Evolutionary conservation across 1,140 invertebrate genomes (phyloP), one percentile per base, ranked within the genome.

Genomic region (Ectropis grisescens): DNA sequence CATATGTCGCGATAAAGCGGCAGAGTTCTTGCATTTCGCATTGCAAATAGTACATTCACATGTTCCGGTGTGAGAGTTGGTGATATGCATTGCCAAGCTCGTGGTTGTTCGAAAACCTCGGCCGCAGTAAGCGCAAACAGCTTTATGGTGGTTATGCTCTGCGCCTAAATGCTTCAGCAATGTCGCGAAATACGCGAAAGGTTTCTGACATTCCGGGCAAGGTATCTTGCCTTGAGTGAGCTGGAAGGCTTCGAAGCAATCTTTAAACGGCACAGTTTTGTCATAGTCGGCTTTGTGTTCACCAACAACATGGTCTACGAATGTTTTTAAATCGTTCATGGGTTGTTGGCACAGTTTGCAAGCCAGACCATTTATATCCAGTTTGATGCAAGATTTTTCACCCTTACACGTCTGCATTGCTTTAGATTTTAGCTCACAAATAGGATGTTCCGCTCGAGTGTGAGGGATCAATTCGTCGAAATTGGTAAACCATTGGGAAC

Each of bases 41-140:
- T 59, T 65, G 33, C 75, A 80, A 2, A 68, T 33, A 2, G 60
- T 50, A 19, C 75, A 80, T 32, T 67, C 58, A 14, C 54, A 65
- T 0, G 53, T 31, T 0, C 60, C 66, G 0, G 52, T 66, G 27
- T 80, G 70, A 0, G 55, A 43, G 30, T 72, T 56, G 0, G 46
- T 52, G 23, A 80, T 57, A 32, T 80, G 75, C 1, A 70, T 49
- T 9, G 61, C 60, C 8, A 78, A 50, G 58, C 76, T 78, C 0
- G 55, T 34, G 0, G 54, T 56, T 10, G 54, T 74, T 5, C 54
- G 54, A 26, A 75, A 80, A 36, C 47, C 58, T 0, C 62, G 58
- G 0, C 75, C 75, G 29, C 75, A 80, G 28, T 66, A 68, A 38
- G 70, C 66, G 26, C 72, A 80, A n/a, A 80, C 69, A 14, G 42